Evolutionary conservation across 2,797 vertebrate species (phyloP).

Genomic region (Phoeniculus purpureus): DNA sequence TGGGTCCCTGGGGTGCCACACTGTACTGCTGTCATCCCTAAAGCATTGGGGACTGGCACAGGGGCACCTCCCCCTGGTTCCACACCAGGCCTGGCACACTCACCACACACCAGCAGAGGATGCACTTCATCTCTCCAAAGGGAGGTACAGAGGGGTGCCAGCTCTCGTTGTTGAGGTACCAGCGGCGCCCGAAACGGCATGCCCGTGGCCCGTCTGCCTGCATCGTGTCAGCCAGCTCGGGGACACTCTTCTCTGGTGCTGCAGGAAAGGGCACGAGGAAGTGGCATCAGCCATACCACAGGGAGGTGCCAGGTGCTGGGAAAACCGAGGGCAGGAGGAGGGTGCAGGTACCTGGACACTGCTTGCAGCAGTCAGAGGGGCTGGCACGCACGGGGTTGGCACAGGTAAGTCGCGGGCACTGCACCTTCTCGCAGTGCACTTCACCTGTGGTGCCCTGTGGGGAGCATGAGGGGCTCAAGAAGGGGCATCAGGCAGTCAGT

Average conservation of each 20-base stretch:
- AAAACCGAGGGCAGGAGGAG: rapidly evolving
- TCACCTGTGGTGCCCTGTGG: conserved; percentile 89
- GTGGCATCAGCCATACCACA: background rate
- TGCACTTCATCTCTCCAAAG: conserved; percentile 96
- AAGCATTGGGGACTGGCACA: background rate
- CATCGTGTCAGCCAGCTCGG: conserved; percentile 89
- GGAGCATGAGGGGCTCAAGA: background rate
- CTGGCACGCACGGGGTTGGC: conserved; percentile 87
- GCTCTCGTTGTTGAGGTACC: conserved; percentile 93
- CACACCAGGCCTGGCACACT: background rate
- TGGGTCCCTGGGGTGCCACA: background rate
- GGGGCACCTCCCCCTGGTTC: background rate
- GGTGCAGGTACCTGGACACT: conserved; percentile 84
- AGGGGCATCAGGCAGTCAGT: background rate
- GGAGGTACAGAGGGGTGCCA: conserved; percentile 93
- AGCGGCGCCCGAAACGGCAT: conserved; percentile 93
- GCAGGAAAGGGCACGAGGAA: background rate
- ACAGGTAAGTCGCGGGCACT: conserved; percentile 89
- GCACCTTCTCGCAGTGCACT: conserved; percentile 96
- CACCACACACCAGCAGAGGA: conserved; percentile 97
- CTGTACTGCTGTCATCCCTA: rapidly evolving
- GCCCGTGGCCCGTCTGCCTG: conserved; percentile 89
- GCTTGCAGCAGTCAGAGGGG: conserved; percentile 95
- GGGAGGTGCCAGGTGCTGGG: rapidly evolving
- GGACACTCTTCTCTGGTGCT: conserved; percentile 71